Percentiles rank a stretch among this genome's conserved stretches.
These are phyloP conservation scores for Cantharis flavilabris DNA, from an alignment of 2,888 invertebrate genomes.

Conservation along the genomic window DNA sequence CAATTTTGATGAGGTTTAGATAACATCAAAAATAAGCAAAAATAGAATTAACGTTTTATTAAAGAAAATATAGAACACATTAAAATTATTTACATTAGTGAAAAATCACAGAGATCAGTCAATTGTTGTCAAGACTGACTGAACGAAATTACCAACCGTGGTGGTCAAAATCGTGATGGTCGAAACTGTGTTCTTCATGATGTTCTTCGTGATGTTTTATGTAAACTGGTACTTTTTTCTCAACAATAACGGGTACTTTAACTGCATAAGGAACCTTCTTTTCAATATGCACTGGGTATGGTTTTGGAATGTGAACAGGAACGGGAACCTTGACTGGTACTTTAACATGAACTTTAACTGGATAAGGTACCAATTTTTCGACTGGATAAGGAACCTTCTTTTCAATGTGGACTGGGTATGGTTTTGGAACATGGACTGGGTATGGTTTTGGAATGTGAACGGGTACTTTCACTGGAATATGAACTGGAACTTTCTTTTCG, in stretches of 20 bases:
- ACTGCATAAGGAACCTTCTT: conserved; percentile 54
- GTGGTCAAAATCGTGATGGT: neutral
- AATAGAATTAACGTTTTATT: neutral
- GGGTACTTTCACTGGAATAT: conserved; percentile 50
- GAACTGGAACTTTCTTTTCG: conserved; percentile 69
- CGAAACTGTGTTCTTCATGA: neutral
- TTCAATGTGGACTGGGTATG: conserved; percentile 56
- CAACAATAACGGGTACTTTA: conserved; percentile 56
- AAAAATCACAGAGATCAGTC: neutral
- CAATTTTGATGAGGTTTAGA: neutral
- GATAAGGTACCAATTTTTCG: conserved; percentile 57
- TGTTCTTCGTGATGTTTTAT: conserved; percentile 34
- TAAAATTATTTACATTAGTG: neutral
- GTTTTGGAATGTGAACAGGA: conserved; percentile 41
- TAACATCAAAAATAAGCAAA: neutral
- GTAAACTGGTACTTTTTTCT: conserved; percentile 44
- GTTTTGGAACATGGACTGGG: conserved; percentile 58
- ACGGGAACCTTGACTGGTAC: conserved; percentile 45
- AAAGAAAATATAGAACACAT: neutral
- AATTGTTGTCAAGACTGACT: neutral
- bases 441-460: conserved; percentile 49
- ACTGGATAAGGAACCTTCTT: conserved; percentile 59
- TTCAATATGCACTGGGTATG: conserved; percentile 51
- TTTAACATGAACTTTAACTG: conserved; percentile 51
- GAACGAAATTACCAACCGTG: neutral